Evolutionary conservation across 1,140 invertebrate species (phyloP), one percentile per base, ranked within the genome.

Genomic region (Argopecten irradians): DNA sequence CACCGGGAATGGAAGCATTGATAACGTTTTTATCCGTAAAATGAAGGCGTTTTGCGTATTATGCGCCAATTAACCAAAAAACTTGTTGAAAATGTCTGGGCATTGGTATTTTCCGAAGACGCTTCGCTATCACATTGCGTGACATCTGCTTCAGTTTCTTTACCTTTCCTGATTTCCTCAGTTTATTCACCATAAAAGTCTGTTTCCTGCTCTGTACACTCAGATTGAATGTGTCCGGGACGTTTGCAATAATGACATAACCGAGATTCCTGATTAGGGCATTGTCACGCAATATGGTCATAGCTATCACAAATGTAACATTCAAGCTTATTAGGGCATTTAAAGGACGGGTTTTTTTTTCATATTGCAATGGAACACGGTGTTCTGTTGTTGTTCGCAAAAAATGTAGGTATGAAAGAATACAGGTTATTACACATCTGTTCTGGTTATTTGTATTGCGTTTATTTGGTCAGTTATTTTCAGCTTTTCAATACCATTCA

Each of bases 331-430:
- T n/a, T n/a, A n/a, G n/a, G n/a, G n/a, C n/a, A n/a, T n/a, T n/a
- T n/a, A n/a, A n/a, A n/a, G n/a, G n/a, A n/a, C n/a, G n/a, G n/a
- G n/a, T n/a, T n/a, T n/a, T n/a, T n/a, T n/a, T n/a, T n/a, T n/a
- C n/a, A n/a, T n/a, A 83, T 71, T 82, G 35, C 88, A 89, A 82
- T 87, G 46, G 9, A 8, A 84, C 88, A 89, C 34, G 46, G 16
- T 0, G 89, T 89, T 87, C 86, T 86, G 11, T 89, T 87, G 82
- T 87, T 89, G 32, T 89, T 83, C 1, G 88, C 88, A n/a, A 41
- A 89, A 87, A 2, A 89, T 55, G 32, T 83, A 3, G 3, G 84
- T 82, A 9, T 39, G 33, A 43, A 89, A 89, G 11, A 83, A 8
- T 34, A 46, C 43, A 46, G 1, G 5, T 46, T 8, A 46, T 16